Base-by-base conservation (phyloP, 2,888 invertebrate genomes). In the Cabera pusaria region DNA sequence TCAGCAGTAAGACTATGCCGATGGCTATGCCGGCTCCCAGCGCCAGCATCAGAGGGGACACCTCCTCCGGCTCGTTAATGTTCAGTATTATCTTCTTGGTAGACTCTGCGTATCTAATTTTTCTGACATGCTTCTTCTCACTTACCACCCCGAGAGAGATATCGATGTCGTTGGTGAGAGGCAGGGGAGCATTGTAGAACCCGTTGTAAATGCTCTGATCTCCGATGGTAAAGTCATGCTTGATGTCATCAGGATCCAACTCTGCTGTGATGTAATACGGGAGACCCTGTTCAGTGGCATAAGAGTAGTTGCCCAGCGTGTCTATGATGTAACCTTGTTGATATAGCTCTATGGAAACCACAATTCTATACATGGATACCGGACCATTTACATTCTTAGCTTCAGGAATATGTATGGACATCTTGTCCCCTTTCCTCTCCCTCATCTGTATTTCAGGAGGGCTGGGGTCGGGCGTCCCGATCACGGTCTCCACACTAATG, bases 201-300 rank as follows among this genome's bases (percentile, higher is more conserved):
- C 92, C 92, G 46, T 94, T 94, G 66, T 96, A 95, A 2, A 81
- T 90, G 44, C 86, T 89, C 5, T 91, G 91, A 76, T 97, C 94
- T 2, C 97, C 97, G 23, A 97, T 92, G 0, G 90, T 85, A 74
- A 97, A 97, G 32, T 90, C 90, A 53, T 91, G 88, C 22, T 91
- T 80, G 5, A 93, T 90, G 44, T 92, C 91, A 51, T 92, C 90
- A 9, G 93, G 92, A 34, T 92, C 90, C 42, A 97, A 78, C 72
- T 96, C 95, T 0, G 95, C 97, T 3, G 96, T 91, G 14, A 97
- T 93, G 65, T 97, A 97, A 70, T 95, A 97, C 1, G 93, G 92
- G 2, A 93, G 72, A 0, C 93, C 94, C 44, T 93, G 91, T 21
- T 91, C 90, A 31, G 83, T 81, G 0, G 97, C 93, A 57, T 91